phyloP scores from a whole-genome alignment of 2,113 vertebrate species.

The Toxotes chatareus region DNA sequence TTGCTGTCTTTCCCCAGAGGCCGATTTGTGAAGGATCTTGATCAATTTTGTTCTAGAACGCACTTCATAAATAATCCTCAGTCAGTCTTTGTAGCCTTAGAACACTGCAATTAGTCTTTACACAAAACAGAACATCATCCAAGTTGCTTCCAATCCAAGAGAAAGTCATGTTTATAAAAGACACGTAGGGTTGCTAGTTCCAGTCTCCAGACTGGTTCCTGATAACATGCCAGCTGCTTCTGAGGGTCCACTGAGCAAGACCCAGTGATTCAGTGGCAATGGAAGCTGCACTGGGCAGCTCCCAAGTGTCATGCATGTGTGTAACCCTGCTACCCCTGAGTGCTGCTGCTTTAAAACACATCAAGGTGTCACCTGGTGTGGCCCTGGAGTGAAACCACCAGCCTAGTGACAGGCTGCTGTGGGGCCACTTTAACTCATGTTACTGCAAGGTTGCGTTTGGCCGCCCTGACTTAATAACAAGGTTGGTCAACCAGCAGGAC shows the following conservation, averaged over 20 bases:
- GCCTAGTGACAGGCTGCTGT: conserved; percentile 31
- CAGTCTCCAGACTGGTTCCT: background rate
- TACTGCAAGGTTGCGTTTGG: conserved; percentile 53
- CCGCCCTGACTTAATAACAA: conserved; percentile 71
- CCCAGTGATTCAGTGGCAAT: background rate
- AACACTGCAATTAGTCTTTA: no score
- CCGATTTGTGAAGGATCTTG: no score
- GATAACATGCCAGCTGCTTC: background rate
- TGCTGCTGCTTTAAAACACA: conserved; percentile 37
- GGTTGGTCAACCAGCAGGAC: conserved; percentile 69
- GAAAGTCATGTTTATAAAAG: no score
- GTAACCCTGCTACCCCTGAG: conserved; percentile 16
- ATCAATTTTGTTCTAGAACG: no score
- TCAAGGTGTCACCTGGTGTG: conserved; percentile 42
- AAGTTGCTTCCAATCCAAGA: no score
- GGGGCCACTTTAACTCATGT: conserved; percentile 71
- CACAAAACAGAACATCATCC: no score
- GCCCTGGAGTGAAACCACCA: conserved; percentile 41
- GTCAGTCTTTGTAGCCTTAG: no score
- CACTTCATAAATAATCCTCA: no score
- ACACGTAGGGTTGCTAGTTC: background rate
- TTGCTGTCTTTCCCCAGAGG: no score
- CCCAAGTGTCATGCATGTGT: conserved; percentile 15
- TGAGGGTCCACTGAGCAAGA: conserved; percentile 9
- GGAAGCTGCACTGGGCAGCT: background rate